Conservation (phyloP, 2,797 vertebrate genomes). For the Orientallactaga sibirica region DNA sequence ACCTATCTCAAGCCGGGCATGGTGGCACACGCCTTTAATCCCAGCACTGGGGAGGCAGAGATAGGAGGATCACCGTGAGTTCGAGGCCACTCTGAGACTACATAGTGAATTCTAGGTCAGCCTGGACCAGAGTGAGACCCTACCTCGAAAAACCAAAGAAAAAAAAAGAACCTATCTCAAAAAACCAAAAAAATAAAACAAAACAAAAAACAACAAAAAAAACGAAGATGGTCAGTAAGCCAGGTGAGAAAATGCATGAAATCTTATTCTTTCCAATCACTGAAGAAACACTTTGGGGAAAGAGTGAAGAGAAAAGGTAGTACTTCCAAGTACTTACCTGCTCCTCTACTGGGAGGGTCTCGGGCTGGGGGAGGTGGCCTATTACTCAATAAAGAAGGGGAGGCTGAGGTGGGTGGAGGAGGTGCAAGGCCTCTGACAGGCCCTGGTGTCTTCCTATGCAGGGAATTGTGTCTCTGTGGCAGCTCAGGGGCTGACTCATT, state of each 20-base stretch:
- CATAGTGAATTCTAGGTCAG: too few species aligned
- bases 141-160: too few species aligned
- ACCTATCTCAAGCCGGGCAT: too few species aligned
- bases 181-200: too few species aligned
- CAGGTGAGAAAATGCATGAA: not conserved
- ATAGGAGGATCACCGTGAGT: too few species aligned
- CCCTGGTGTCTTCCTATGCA: constrained; percentile 92
- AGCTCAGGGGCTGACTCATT: constrained; percentile 93
- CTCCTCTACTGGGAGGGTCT: constrained; percentile 94
- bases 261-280: constrained; percentile 11
- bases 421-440: constrained; percentile 88
- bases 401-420: constrained; percentile 91
- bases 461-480: constrained; percentile 96
- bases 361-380: constrained; percentile 95
- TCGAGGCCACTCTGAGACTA: too few species aligned
- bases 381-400: constrained; percentile 89
- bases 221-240: not conserved
- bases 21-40: too few species aligned
- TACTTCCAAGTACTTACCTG: constrained; percentile 90
- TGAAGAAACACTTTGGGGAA: not conserved
- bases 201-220: not conserved
- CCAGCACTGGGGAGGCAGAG: too few species aligned
- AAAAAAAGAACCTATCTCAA: too few species aligned
- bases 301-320: not conserved
- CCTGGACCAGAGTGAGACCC: too few species aligned